Percentiles rank a stretch among this genome's conserved stretches.
Conservation (phyloP, 37 sponge, comb jelly and placozoan genomes). For the Oscarella lobularis region DNA sequence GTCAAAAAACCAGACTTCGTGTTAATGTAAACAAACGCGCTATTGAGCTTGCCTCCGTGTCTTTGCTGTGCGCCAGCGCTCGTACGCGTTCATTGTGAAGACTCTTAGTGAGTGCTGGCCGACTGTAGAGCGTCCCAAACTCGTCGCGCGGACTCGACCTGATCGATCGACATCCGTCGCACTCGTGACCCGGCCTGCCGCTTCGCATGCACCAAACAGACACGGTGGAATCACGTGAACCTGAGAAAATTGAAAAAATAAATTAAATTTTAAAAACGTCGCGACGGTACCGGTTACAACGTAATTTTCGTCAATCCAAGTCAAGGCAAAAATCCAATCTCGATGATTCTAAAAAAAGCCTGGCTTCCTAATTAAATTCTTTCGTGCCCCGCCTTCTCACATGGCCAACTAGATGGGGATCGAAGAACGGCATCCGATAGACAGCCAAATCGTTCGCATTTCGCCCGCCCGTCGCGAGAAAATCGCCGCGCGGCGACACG, state of each 20-base stretch:
- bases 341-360: conserved; percentile 34
- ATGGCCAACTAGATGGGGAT: conserved; percentile 31
- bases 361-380: background rate
- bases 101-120: too few species aligned
- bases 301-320: conserved; percentile 48
- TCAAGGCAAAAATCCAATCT: conserved; percentile 78
- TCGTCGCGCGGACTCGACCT: background rate
- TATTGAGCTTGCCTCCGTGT: too few species aligned
- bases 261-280: background rate
- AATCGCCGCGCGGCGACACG: conserved; percentile 12
- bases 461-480: conserved; percentile 51
- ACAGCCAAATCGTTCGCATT: conserved; percentile 56
- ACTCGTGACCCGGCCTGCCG: background rate
- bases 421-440: conserved; percentile 41
- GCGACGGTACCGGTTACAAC: conserved; percentile 49
- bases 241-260: conserved; percentile 19
- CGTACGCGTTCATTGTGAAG: too few species aligned
- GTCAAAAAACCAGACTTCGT: too few species aligned
- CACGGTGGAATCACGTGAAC: conserved; percentile 65
- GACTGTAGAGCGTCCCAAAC: background rate
- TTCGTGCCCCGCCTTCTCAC: conserved; percentile 41
- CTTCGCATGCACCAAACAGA: conserved; percentile 34
- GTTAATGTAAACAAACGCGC: too few species aligned
- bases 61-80: too few species aligned
- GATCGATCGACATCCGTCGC: background rate